Evolutionary conservation across 2,113 vertebrate species (phyloP).

Genomic region (Gymnogyps californianus): DNA sequence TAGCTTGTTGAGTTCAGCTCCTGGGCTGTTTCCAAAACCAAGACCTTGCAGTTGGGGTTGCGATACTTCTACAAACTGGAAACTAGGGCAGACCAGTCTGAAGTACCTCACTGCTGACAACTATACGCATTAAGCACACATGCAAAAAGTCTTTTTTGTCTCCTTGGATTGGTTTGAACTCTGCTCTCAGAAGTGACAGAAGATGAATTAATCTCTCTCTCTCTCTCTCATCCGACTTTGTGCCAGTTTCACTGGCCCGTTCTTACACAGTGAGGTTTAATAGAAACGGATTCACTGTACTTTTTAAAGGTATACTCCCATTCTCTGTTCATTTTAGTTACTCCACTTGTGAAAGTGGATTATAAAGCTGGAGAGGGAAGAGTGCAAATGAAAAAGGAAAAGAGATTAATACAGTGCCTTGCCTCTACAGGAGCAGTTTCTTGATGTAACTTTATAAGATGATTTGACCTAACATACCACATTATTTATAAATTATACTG

Average conservation of each 20-base stretch:
- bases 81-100: constrained; percentile 11
- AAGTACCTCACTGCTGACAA: constrained; percentile 30
- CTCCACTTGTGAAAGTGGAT: not conserved
- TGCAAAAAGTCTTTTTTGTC: not conserved
- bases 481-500: constrained; percentile 62
- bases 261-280: not conserved
- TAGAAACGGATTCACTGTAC: not conserved
- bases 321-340: not conserved
- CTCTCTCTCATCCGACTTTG: not conserved
- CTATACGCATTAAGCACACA: not conserved
- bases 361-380: not conserved
- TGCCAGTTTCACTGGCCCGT: not conserved
- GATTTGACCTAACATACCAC: constrained; percentile 2
- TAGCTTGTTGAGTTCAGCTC: constrained; percentile 4
- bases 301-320: not conserved
- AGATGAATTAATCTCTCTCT: not conserved
- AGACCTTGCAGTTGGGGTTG: not conserved
- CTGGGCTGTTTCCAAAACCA: not conserved
- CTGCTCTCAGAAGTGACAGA: not conserved
- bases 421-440: not conserved
- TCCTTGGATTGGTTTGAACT: constrained; percentile 2
- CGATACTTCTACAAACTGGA: not conserved
- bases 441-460: not conserved
- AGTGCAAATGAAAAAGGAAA: not conserved
- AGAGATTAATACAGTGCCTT: not conserved